Percentiles rank a stretch among this genome's conserved stretches.
Conservation (phyloP, 1,140 invertebrate species). For the Apolygus lucorum region DNA sequence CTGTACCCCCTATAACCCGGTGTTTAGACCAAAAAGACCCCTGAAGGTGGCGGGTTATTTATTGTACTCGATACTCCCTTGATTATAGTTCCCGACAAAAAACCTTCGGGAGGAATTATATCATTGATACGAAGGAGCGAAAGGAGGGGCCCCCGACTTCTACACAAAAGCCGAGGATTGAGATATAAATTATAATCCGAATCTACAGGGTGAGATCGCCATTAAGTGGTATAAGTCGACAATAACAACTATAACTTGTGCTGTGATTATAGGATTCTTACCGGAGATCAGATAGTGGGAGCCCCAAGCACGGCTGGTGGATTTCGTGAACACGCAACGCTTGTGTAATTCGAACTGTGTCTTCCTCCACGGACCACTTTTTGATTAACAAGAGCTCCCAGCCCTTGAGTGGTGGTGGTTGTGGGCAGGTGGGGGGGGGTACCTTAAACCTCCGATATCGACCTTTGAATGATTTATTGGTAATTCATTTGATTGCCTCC, state of each 20-base stretch:
- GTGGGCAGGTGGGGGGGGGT: no score
- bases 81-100: slow-evolving; percentile 2
- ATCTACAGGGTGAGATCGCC: slow-evolving; percentile 10
- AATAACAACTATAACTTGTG: slow-evolving; percentile 19
- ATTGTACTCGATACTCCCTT: background rate
- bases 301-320: background rate
- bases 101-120: slow-evolving; percentile 8
- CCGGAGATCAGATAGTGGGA: slow-evolving; percentile 6
- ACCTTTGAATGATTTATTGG: background rate
- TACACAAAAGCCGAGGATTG: slow-evolving; percentile 1
- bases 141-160: background rate
- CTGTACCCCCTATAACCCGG: slow-evolving; percentile 8
- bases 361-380: background rate
- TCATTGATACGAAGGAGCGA: slow-evolving; percentile 19
- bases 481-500: background rate
- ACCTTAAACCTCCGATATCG: background rate
- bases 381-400: background rate
- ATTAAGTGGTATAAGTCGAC: slow-evolving; percentile 18
- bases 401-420: background rate
- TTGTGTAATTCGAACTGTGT: background rate
- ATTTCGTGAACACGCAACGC: slow-evolving; percentile 17
- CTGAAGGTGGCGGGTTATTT: slow-evolving; percentile 18
- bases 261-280: slow-evolving; percentile 18
- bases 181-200: slow-evolving; percentile 18
- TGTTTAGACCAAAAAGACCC: slow-evolving; percentile 7